Evolutionary conservation across 2,888 invertebrate species (phyloP).

Genomic region (Busseola fusca): DNA sequence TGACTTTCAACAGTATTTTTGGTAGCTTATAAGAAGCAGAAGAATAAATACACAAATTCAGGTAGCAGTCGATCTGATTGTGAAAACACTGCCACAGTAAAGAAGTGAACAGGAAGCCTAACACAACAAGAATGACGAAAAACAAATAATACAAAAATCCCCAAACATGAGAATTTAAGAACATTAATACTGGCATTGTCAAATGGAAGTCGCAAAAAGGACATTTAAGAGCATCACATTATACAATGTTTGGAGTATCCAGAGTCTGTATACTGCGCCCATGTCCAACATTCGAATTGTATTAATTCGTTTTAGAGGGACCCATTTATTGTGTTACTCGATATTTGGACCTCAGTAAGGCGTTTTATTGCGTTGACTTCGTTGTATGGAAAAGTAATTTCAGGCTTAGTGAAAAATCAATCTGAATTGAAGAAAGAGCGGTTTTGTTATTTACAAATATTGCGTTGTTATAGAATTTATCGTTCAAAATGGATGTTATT

Average conservation of each 20-base stretch:
- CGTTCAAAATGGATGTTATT: neutral
- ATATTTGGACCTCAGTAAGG: conserved; percentile 40
- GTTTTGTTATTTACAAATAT: conserved; percentile 25
- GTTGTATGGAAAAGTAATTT: neutral
- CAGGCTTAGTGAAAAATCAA: neutral
- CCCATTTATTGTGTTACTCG: conserved; percentile 35
- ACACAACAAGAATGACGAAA: conserved; percentile 21
- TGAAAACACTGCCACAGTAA: conserved; percentile 14
- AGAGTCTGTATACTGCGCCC: conserved; percentile 46
- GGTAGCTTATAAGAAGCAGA: neutral
- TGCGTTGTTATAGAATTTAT: conserved; percentile 6
- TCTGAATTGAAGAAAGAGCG: neutral
- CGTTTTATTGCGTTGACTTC: conserved; percentile 21
- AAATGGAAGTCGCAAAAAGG: conserved; percentile 64
- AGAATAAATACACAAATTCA: neutral
- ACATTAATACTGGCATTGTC: conserved; percentile 75
- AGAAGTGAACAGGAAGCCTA: conserved; percentile 22
- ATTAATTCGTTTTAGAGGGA: conserved; percentile 53
- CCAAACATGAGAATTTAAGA: conserved; percentile 53
- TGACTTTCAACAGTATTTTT: neutral
- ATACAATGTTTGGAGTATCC: conserved; percentile 58
- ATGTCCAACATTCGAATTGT: conserved; percentile 53
- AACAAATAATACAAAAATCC: conserved; percentile 47
- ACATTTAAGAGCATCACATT: conserved; percentile 68
- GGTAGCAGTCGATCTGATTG: neutral